Evolutionary conservation across 1,140 invertebrate species (phyloP), one percentile per base, ranked within the genome.

Genomic region (Camponotus floridanus): DNA sequence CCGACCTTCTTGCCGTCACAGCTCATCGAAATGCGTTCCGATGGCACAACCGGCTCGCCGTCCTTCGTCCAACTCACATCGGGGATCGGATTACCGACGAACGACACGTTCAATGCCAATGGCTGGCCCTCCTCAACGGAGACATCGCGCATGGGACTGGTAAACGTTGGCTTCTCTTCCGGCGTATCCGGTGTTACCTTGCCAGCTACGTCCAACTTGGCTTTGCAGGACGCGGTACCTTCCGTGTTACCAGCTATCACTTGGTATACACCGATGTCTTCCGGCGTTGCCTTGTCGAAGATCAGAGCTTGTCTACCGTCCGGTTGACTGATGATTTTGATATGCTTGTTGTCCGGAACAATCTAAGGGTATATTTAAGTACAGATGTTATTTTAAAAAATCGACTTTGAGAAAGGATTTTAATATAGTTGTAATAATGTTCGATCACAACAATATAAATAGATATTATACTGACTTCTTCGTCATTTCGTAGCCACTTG

Each of bases 1-100:
- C 97, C 97, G 71, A 98, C 96, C 94, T 96, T 97, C 92, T 97
- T 97, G 9, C 98, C 98, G 94, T 98, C 98, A 90, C 98, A 98
- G 6, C 96, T 97, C 64, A 97, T 95, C 61, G 97, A 93, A 3
- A 97, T 90, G 64, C 96, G 96, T 45, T 98, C 97, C 59, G 96
- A 96, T 4, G 97, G 96, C 45, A 92, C 88, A 2, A 98, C 81
- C 1, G 96, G 95, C 76, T 96, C 93, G 4, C 97, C 97, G 93
- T 98, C 97, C 93, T 98, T 98, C 33, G 95, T 97, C 98, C 98
- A 99, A 80, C 95, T 95, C 11, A 98, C 97, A 64, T 98, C 97
- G 1, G 98, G 98, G 85, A 98, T 96, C 0, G 98, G 98, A 95
- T 98, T 98, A n/a, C 98, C 98, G 26, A 96, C 95, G 92, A 98